These are phyloP conservation scores for Circaetus gallicus DNA, from an alignment of 2,113 vertebrate genomes.

Conservation along the genomic window DNA sequence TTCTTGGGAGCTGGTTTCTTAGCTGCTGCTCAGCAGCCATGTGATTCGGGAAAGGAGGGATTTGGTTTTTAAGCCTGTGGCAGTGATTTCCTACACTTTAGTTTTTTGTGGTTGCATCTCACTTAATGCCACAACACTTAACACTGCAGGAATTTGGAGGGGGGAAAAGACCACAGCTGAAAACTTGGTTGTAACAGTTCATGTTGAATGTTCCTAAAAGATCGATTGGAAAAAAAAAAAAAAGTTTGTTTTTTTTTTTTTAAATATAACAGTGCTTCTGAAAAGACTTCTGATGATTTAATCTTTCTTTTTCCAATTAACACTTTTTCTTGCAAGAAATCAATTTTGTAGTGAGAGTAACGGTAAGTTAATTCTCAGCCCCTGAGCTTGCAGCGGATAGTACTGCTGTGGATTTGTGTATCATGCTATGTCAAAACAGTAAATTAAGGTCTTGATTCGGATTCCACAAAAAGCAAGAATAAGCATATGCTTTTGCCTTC, in stretches of 20 bases:
- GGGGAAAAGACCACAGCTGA: not conserved
- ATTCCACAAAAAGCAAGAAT: not conserved
- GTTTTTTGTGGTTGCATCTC: not conserved
- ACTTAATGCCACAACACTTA: not conserved
- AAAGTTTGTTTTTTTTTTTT: not conserved
- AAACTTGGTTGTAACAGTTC: not conserved
- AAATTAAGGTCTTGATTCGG: not conserved
- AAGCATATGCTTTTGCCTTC: not conserved
- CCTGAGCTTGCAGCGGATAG: not conserved
- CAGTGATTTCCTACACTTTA: not conserved
- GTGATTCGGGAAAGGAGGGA: not conserved
- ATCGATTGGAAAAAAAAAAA: not conserved
- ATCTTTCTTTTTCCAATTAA: not conserved
- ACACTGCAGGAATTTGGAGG: not conserved
- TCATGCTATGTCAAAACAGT: accelerated
- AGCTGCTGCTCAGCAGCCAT: not conserved
- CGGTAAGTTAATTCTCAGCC: not conserved
- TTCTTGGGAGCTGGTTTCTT: not conserved
- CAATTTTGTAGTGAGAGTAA: not conserved
- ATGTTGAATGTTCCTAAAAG: conserved; percentile 53
- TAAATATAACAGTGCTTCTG: not conserved
- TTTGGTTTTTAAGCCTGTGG: not conserved
- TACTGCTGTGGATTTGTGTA: not conserved
- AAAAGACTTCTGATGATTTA: not conserved
- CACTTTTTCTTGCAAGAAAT: not conserved